Percentiles rank a stretch among this genome's conserved stretches.
phyloP scores from a whole-genome alignment of 2,113 vertebrate genomes.

The Struthio camelus region DNA sequence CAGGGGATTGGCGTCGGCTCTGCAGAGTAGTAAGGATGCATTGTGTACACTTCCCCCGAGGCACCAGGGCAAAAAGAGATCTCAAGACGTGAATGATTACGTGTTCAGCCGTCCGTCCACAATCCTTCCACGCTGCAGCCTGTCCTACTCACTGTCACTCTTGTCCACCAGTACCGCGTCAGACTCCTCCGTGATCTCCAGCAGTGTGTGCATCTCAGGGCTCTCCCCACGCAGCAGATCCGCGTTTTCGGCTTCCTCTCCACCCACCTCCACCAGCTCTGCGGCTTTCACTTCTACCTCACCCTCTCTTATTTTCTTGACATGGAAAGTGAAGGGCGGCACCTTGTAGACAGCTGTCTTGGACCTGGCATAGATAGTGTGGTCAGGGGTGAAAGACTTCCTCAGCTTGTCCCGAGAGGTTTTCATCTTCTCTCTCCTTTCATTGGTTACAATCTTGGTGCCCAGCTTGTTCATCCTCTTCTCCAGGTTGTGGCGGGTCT shows the following conservation, averaged over 20 bases:
- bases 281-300: constrained; percentile 87
- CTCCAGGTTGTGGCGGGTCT: constrained; percentile 91
- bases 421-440: constrained; percentile 92
- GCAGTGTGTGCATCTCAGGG: constrained; percentile 84
- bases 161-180: constrained; percentile 87
- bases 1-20: background rate
- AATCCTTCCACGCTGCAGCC: background rate
- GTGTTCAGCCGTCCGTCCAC: constrained; percentile 19
- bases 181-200: constrained; percentile 89
- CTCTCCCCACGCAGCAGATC: constrained; percentile 88
- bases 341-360: constrained; percentile 95
- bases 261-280: constrained; percentile 87
- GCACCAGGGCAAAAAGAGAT: constrained; percentile 45
- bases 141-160: constrained; percentile 81
- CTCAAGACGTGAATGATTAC: constrained; percentile 40
- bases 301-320: constrained; percentile 96
- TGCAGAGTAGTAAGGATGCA: constrained; percentile 17
- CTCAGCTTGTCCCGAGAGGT: constrained; percentile 90
- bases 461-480: constrained; percentile 95
- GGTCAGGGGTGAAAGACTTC: constrained; percentile 93
- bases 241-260: constrained; percentile 79
- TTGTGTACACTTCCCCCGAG: background rate
- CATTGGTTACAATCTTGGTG: constrained; percentile 88
- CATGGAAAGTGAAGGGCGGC: constrained; percentile 96
- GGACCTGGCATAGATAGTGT: constrained; percentile 86